These are phyloP conservation scores for Hecatera dysodea DNA, from an alignment of 2,888 invertebrate genomes.

Conservation along the genomic window DNA sequence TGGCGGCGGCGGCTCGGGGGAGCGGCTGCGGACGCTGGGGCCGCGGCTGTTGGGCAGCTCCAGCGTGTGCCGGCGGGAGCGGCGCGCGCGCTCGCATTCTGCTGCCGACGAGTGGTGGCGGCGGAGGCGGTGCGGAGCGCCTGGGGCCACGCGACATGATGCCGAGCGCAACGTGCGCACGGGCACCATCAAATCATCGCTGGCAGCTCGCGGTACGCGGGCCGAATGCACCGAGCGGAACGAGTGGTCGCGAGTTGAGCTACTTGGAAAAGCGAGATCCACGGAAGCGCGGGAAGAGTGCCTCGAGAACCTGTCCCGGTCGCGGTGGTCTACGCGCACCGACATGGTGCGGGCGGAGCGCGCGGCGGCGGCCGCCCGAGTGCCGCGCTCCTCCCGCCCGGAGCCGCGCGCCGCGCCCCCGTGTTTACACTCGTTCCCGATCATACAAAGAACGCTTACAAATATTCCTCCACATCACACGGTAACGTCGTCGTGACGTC, in stretches of 20 bases:
- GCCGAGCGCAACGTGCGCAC: slow-evolving; percentile 88
- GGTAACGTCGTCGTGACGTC: slow-evolving; percentile 78
- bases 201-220: slow-evolving; percentile 86
- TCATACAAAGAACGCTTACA: slow-evolving; percentile 85
- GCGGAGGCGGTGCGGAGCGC: slow-evolving; percentile 87
- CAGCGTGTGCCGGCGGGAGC: slow-evolving; percentile 86
- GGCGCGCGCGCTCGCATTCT: slow-evolving; percentile 88
- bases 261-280: slow-evolving; percentile 85
- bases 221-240: slow-evolving; percentile 88
- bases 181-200: slow-evolving; percentile 89
- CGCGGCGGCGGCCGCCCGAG: slow-evolving; percentile 89
- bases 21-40: slow-evolving; percentile 86
- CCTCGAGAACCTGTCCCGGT: slow-evolving; percentile 88
- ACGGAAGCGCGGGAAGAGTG: slow-evolving; percentile 89
- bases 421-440: slow-evolving; percentile 87
- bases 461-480: slow-evolving; percentile 83
- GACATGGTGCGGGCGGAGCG: slow-evolving; percentile 89
- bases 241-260: slow-evolving; percentile 86
- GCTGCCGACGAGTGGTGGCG: slow-evolving; percentile 89
- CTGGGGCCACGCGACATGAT: slow-evolving; percentile 86
- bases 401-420: slow-evolving; percentile 77
- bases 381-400: slow-evolving; percentile 81
- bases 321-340: slow-evolving; percentile 88
- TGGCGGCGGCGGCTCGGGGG: slow-evolving; percentile 84
- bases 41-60: slow-evolving; percentile 87